Evolutionary conservation across 2,113 vertebrate species (phyloP).

Genomic region (Dromaius novaehollandiae): DNA sequence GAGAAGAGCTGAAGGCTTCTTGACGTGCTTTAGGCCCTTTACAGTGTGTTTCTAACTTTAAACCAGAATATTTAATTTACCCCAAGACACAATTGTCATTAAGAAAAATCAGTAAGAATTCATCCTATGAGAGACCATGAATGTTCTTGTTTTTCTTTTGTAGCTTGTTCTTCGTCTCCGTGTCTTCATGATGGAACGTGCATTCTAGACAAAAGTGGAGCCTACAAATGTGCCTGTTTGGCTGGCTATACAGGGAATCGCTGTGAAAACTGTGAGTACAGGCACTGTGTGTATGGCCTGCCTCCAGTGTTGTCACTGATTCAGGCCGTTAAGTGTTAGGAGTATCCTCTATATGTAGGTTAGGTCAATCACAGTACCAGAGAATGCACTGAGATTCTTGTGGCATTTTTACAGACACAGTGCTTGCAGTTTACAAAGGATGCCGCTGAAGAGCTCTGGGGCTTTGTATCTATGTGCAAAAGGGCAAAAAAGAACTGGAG

Average conservation of each 20-base stretch:
- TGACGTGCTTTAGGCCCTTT: not conserved
- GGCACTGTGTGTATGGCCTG: not conserved
- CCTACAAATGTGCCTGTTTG: constrained; percentile 91
- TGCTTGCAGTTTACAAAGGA: not conserved
- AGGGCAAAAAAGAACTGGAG: not conserved
- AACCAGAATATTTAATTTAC: not conserved
- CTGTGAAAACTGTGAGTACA: constrained; percentile 91
- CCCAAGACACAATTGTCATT: not conserved
- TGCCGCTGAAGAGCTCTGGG: not conserved
- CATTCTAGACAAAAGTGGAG: constrained; percentile 80
- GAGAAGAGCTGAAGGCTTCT: not conserved
- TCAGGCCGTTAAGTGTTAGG: not conserved
- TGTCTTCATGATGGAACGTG: constrained; percentile 95
- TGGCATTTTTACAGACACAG: not conserved
- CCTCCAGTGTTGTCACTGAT: not conserved
- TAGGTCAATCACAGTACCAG: not conserved
- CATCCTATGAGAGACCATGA: not conserved
- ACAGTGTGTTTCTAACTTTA: not conserved
- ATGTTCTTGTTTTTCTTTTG: constrained; percentile 19
- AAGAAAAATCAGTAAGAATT: not conserved
- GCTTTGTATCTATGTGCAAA: not conserved
- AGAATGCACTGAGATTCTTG: not conserved
- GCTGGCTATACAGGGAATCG: constrained; percentile 91
- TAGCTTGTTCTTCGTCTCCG: constrained; percentile 93
- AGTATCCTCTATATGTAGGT: not conserved